Base-by-base conservation (phyloP, 2,113 vertebrate genomes). In the Hipposideros armiger region DNA sequence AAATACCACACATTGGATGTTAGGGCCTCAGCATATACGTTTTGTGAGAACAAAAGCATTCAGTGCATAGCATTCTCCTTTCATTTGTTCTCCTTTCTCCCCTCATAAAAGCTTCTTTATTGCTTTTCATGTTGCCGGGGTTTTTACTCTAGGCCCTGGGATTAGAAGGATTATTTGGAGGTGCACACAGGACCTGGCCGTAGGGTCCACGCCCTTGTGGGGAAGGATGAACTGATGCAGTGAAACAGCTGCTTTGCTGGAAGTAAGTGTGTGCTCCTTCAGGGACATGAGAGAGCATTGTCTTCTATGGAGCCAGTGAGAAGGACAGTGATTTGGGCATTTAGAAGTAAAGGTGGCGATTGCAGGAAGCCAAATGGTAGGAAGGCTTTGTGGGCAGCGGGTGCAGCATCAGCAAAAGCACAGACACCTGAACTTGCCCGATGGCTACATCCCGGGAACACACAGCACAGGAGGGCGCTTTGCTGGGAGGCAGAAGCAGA, bases 401-500 rank as follows among this genome's bases (percentile, higher is more conserved):
- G 10, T 16, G 30, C 0, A 32, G 22, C 1, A 1, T 24, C 10
- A 36, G 16, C 45, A 11, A 47, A 45, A n/a, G 6, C 0, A 3
- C 0, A 67, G n/a, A 60, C 16, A 19, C 14, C 1, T 0, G 2
- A 13, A 16, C 9, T 15, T 47, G 47, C 0, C 0, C 54, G 58
- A 32, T 0, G 7, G 15, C 5, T 9, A 52, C 15, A 19, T 4
- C 9, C 32, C 22, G 47, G n/a, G 45, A n/a, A 28, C 30, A 42
- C 32, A 52, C 58, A 83, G 50, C 7, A 26, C 52, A 52, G 45
- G 4, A 11, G 6, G 73, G 10, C 13, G 40, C 1, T 17, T 22
- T 5, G 5, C 16, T 4, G 36, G 32, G 45, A 64, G 30, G 52
- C 4, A 42, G 62, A 32, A 56, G 50, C 22, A 5, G 54, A 7